Evolutionary conservation across 1,140 invertebrate species (phyloP).

Genomic region (Drosophila gunungcola): DNA sequence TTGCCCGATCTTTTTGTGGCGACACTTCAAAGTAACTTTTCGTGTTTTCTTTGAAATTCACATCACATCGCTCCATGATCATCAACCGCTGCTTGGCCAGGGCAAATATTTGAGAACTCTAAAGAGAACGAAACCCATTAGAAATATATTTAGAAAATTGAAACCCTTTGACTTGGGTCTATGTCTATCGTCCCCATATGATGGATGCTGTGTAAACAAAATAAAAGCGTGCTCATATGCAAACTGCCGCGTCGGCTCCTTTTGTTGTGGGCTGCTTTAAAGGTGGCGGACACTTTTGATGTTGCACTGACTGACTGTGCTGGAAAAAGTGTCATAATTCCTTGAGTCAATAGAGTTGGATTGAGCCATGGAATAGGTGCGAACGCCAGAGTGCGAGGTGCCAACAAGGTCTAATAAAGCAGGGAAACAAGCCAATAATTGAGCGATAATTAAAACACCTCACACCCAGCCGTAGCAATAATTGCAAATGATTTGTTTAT

Average conservation of each 20-base stretch:
- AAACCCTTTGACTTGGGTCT: conserved; percentile 51
- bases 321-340: conserved; percentile 71
- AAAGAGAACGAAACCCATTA: conserved; percentile 64
- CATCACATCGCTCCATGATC: conserved; percentile 13
- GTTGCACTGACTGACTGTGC: conserved; percentile 26
- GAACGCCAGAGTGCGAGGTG: conserved; percentile 61
- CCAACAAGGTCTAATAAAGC: conserved; percentile 52
- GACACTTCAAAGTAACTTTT: conserved; percentile 52
- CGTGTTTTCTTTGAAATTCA: conserved; percentile 34
- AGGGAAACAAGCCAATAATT: conserved; percentile 58
- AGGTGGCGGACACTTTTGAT: conserved; percentile 62
- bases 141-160: conserved; percentile 63
- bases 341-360: conserved; percentile 58
- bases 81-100: conserved; percentile 31
- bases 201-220: conserved; percentile 80
- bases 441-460: conserved; percentile 49
- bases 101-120: conserved; percentile 64
- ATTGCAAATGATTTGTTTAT: conserved; percentile 38
- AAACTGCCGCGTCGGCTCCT: conserved; percentile 63
- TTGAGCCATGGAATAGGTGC: conserved; percentile 63
- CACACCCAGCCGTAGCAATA: conserved; percentile 25
- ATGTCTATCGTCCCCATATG: conserved; percentile 31
- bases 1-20: conserved; percentile 28
- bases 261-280: conserved; percentile 67
- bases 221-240: conserved; percentile 61